phyloP scores from a whole-genome alignment of 92 coral and sea anemone genomes.

The Epizoanthus stellaris region DNA sequence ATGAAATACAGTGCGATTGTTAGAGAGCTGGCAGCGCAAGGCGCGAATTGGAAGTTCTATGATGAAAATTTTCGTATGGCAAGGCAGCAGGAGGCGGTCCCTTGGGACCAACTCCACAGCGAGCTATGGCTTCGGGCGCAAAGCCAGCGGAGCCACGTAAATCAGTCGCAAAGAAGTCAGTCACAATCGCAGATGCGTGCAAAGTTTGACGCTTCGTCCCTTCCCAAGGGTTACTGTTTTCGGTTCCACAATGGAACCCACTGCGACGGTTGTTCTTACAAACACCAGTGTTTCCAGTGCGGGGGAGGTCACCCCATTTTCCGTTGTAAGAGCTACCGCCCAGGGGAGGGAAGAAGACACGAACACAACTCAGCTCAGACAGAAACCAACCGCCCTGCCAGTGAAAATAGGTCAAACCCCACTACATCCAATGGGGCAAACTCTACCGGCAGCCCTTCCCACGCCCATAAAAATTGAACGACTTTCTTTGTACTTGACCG shows the following conservation, averaged over 20 bases:
- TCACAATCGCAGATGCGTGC: no score
- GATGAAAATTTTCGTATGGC: conserved; percentile 11
- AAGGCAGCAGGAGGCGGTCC: conserved; percentile 3
- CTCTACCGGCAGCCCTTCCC: not conserved
- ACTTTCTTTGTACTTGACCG: not conserved
- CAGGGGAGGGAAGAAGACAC: not conserved
- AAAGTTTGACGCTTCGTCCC: not conserved
- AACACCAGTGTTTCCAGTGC: conserved; percentile 44
- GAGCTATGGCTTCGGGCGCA: no score
- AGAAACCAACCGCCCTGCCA: no score
- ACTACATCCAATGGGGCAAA: no score
- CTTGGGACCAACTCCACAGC: conserved; percentile 15
- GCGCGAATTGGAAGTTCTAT: conserved; percentile 8
- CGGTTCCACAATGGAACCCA: conserved; percentile 43
- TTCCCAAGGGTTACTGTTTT: conserved; percentile 37
- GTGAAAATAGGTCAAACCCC: no score
- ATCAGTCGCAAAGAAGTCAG: no score
- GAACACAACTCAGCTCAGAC: no score
- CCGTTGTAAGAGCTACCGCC: not conserved
- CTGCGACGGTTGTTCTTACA: conserved; percentile 41
- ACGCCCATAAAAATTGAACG: conserved; percentile 1
- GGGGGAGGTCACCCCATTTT: not conserved
- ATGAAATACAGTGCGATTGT: conserved; percentile 27
- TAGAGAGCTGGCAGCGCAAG: not conserved
- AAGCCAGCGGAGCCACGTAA: no score